These are phyloP conservation scores for Damaliscus lunatus DNA, from an alignment of 2,113 vertebrate species.

Conservation along the genomic window DNA sequence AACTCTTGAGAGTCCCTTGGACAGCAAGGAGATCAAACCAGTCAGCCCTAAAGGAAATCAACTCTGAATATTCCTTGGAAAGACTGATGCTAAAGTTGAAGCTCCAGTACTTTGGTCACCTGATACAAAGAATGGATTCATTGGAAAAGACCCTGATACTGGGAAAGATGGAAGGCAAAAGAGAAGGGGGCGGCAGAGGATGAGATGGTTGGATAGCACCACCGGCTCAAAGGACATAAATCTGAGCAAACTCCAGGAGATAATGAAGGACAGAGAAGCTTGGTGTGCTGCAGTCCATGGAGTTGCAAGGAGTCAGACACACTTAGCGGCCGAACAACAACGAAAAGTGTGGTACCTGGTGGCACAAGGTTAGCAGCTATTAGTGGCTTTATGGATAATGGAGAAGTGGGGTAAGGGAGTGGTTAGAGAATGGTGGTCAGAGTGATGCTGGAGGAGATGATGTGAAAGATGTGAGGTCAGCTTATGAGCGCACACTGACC, in stretches of 20 bases:
- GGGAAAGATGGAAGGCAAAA: background rate
- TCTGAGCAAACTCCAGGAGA: background rate
- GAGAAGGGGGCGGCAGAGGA: background rate
- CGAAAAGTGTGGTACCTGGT: background rate
- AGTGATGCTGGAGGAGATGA: background rate
- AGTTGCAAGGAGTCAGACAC: background rate
- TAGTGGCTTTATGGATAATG: background rate
- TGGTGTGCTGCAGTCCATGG: background rate
- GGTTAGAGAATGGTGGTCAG: background rate
- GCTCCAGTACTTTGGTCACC: background rate
- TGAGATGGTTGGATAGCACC: background rate
- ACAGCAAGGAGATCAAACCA: background rate
- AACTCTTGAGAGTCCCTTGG: background rate
- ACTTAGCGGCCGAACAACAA: fast-evolving
- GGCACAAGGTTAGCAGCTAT: background rate
- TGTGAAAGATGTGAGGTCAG: background rate
- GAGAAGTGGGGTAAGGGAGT: background rate
- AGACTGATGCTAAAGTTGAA: background rate
- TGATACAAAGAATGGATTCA: background rate
- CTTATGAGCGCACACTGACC: background rate
- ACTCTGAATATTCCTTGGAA: background rate
- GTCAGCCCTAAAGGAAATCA: background rate
- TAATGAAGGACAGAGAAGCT: background rate
- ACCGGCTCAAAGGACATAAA: background rate
- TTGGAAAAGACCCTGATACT: background rate